Evolutionary conservation across 2,113 vertebrate genomes (phyloP).

Genomic region (Pomatostomus ruficeps): DNA sequence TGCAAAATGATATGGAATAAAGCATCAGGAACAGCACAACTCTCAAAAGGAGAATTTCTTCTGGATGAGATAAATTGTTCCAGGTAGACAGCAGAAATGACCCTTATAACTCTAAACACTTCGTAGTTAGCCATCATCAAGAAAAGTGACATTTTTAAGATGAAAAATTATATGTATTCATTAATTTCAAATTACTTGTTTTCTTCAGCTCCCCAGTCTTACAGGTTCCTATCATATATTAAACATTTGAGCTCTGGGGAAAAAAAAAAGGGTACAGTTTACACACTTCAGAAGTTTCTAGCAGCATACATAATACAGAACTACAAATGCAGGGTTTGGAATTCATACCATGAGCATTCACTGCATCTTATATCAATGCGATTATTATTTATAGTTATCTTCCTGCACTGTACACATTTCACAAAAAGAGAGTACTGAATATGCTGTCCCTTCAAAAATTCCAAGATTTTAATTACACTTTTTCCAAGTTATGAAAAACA

Average conservation of each 20-base stretch:
- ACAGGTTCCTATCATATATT: neutral
- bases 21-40: neutral
- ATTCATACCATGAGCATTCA: neutral
- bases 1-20: neutral
- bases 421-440: neutral
- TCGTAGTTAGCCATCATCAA: neutral
- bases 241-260: neutral
- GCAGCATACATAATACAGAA: neutral
- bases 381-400: neutral
- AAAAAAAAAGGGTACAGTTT: neutral
- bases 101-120: neutral
- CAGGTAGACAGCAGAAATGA: neutral
- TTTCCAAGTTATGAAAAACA: neutral
- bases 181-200: neutral
- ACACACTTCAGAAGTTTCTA: neutral
- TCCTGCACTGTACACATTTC: neutral
- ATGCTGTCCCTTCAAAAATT: neutral
- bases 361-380: neutral
- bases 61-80: neutral
- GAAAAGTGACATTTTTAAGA: neutral
- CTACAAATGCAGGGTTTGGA: neutral
- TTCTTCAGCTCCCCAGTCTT: neutral
- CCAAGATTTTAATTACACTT: neutral
- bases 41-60: neutral
- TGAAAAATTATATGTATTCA: neutral